phyloP scores from a whole-genome alignment of 2,113 vertebrate genomes.

The Larimichthys polyactis region DNA sequence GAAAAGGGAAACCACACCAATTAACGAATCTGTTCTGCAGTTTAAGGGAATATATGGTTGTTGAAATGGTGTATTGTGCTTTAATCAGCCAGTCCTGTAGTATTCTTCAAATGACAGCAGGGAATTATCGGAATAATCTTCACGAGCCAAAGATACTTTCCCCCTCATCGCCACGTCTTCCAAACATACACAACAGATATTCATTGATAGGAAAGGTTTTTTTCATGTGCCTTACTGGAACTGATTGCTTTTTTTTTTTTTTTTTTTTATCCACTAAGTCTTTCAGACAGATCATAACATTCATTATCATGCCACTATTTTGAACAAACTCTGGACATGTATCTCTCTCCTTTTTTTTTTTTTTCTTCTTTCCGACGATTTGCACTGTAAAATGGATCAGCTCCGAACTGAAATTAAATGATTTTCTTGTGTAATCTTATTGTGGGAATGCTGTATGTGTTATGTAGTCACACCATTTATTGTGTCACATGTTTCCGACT shows the following conservation, averaged over 20 bases:
- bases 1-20: constrained; percentile 66
- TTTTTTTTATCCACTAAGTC: constrained; percentile 1
- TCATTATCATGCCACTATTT: constrained; percentile 31
- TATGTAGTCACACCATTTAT: background rate
- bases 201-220: constrained; percentile 44
- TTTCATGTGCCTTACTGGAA: constrained; percentile 70
- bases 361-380: constrained; percentile 27
- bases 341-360: background rate
- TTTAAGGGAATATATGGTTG: constrained; percentile 56
- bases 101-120: constrained; percentile 23
- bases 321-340: constrained; percentile 34
- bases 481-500: background rate
- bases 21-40: constrained; percentile 40
- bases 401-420: constrained; percentile 64
- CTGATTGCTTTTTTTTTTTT: constrained; percentile 41
- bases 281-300: constrained; percentile 28
- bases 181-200: constrained; percentile 39
- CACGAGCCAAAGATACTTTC: constrained; percentile 60
- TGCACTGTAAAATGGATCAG: constrained; percentile 60
- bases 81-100: constrained; percentile 7
- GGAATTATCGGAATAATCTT: constrained; percentile 44
- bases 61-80: constrained; percentile 28
- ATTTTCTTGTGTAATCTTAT: constrained; percentile 40
- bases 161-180: constrained; percentile 54
- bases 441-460: background rate